Conservation (phyloP, 2,797 vertebrate genomes). For the Fratercula arctica region DNA sequence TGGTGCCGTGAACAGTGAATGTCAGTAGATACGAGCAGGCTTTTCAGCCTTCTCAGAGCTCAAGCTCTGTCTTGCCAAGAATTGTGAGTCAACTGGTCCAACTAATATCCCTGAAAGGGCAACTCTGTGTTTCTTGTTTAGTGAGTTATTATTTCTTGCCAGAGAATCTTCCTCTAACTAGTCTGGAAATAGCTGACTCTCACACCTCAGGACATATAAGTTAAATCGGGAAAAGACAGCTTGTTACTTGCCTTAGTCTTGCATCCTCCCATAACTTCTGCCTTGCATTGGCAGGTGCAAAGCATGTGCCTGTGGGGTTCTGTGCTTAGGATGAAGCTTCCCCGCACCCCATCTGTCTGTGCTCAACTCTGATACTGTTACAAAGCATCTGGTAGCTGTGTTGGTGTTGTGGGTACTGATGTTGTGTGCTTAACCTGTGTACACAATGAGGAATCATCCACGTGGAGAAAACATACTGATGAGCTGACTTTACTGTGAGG, state of each 20-base stretch:
- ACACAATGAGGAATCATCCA: background rate
- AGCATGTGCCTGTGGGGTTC: background rate
- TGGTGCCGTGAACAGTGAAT: background rate
- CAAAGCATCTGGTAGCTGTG: background rate
- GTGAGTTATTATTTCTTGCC: background rate
- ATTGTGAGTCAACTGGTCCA: background rate
- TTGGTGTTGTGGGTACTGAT: background rate
- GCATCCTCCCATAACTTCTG: background rate
- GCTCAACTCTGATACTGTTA: background rate
- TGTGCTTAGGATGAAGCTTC: background rate
- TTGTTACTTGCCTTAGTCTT: background rate
- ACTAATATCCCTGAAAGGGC: background rate
- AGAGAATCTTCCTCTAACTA: background rate
- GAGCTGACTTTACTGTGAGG: background rate
- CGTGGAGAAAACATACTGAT: background rate
- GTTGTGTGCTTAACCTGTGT: fast-evolving
- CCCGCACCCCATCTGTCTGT: too few relatives aligned
- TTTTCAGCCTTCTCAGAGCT: background rate
- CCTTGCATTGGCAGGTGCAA: background rate
- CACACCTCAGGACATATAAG: background rate
- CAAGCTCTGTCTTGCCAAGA: background rate
- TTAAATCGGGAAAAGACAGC: background rate
- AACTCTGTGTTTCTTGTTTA: background rate
- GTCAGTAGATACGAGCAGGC: background rate
- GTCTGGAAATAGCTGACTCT: background rate